These are phyloP conservation scores for Solea senegalensis DNA, from an alignment of 2,113 vertebrate genomes.

Conservation along the genomic window DNA sequence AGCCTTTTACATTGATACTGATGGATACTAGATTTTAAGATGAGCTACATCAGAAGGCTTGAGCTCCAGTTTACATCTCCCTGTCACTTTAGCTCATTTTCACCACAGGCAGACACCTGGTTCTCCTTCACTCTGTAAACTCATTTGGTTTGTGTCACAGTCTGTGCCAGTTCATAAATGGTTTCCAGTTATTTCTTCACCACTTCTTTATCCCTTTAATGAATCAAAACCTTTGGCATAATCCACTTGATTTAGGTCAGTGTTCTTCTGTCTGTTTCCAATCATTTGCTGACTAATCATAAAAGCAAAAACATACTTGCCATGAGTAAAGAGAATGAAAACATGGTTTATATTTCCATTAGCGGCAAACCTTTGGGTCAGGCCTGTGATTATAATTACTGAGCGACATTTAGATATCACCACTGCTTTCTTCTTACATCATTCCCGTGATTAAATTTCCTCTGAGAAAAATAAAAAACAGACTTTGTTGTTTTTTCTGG, in stretches of 20 bases:
- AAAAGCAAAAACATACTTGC: constrained; percentile 44
- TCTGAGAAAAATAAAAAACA: constrained; percentile 50
- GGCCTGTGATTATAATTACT: constrained; percentile 66
- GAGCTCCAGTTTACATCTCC: not conserved
- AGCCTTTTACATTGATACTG: not conserved
- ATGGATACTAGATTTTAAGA: constrained; percentile 9
- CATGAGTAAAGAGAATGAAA: constrained; percentile 45
- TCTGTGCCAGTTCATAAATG: constrained; percentile 31
- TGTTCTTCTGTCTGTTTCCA: constrained; percentile 66
- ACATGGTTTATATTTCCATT: constrained; percentile 62
- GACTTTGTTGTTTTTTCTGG: constrained; percentile 49
- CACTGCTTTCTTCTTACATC: constrained; percentile 49
- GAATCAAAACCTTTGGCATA: constrained; percentile 44
- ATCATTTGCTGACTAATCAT: constrained; percentile 59
- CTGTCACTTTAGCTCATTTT: constrained; percentile 22
- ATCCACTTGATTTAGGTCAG: constrained; percentile 42
- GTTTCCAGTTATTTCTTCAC: constrained; percentile 39
- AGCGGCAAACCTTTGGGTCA: constrained; percentile 42
- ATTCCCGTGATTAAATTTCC: constrained; percentile 52
- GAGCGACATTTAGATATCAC: constrained; percentile 35
- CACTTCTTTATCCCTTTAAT: constrained; percentile 42
- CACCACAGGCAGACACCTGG: constrained; percentile 12
- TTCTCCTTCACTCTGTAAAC: constrained; percentile 4
- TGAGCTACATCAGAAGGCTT: not conserved
- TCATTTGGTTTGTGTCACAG: constrained; percentile 1